Percentiles rank a stretch among this genome's conserved stretches.
phyloP scores from a whole-genome alignment of 2,888 invertebrate species.

The Escarpia spicata region DNA sequence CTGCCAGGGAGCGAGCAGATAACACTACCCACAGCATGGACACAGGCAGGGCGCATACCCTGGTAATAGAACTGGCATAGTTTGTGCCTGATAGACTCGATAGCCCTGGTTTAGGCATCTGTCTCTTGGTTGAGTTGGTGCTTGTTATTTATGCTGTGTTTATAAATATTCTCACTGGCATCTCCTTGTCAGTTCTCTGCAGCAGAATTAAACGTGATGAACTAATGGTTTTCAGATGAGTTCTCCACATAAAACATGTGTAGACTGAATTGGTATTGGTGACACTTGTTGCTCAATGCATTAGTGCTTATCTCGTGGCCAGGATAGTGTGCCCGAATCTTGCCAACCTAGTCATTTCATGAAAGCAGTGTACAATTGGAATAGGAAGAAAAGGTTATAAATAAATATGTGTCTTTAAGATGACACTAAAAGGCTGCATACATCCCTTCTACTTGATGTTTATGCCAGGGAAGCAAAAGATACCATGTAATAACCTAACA shows the following conservation, averaged over 20 bases:
- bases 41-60: not conserved
- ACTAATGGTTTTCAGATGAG: not conserved
- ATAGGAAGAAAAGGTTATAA: not conserved
- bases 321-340: not conserved
- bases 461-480: not conserved
- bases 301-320: not conserved
- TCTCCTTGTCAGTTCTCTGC: not conserved
- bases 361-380: not conserved
- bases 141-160: constrained; percentile 16
- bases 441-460: not conserved
- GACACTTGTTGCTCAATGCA: too few species aligned
- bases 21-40: not conserved
- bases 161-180: not conserved
- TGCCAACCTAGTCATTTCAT: not conserved
- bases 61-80: constrained; percentile 8
- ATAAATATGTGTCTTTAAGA: not conserved
- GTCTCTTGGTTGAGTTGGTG: constrained; percentile 1
- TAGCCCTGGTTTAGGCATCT: not conserved
- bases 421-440: not conserved
- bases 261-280: too few species aligned
- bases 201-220: not conserved
- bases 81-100: not conserved
- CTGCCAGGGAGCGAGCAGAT: not conserved
- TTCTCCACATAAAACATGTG: not conserved
- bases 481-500: too few species aligned